These are phyloP conservation scores for Pavo muticus DNA, from an alignment of 2,113 vertebrate species.

Conservation along the genomic window DNA sequence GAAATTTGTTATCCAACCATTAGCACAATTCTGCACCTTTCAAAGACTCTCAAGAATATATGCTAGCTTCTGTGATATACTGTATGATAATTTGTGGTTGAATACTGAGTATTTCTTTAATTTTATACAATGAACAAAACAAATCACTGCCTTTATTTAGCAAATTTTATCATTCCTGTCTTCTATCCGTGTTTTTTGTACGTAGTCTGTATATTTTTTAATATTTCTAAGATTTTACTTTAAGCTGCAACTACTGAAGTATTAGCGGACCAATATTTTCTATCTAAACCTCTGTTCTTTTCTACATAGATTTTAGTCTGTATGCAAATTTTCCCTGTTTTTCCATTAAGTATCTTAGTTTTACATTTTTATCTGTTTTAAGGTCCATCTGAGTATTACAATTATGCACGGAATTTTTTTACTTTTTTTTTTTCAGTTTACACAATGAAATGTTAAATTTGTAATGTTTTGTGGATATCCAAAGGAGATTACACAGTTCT, in stretches of 20 bases:
- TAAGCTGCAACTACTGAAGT: background rate
- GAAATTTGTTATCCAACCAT: background rate
- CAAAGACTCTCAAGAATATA: background rate
- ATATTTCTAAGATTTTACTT: background rate
- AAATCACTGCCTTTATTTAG: background rate
- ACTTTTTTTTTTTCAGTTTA: background rate
- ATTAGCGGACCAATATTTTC: background rate
- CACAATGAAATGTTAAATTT: background rate
- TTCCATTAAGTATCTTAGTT: background rate
- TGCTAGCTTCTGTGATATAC: background rate
- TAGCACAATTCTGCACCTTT: background rate
- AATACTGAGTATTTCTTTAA: conserved; percentile 1
- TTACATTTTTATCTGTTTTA: background rate
- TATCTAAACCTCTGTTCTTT: background rate
- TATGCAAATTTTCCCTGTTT: background rate
- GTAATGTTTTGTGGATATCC: background rate
- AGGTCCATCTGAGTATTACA: background rate
- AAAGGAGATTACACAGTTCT: background rate
- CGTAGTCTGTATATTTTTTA: background rate
- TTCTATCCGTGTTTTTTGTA: background rate
- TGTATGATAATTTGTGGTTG: background rate
- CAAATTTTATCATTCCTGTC: background rate
- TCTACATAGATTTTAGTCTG: background rate
- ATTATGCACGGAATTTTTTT: background rate
- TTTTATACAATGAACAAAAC: background rate